A percentile compares a stretch with the other conserved stretches of the same genome.
Conservation (phyloP, 1,140 invertebrate species). For the Brevipalpus yothersi region DNA sequence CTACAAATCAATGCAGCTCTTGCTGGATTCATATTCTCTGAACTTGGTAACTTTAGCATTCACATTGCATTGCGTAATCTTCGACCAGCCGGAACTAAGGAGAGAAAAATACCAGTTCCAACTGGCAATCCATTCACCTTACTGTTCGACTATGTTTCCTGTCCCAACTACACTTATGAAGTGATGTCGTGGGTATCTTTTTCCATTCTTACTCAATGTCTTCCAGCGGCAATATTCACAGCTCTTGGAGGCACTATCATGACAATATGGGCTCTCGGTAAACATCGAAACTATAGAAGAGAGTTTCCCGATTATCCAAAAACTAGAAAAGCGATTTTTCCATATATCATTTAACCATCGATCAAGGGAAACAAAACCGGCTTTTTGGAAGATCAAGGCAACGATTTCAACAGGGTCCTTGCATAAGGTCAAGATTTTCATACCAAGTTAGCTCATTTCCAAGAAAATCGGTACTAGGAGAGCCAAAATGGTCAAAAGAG, state of each 20-base stretch:
- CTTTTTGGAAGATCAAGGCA: no score
- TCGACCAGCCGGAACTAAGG: conserved; percentile 60
- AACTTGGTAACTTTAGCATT: conserved; percentile 82
- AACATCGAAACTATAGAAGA: conserved; percentile 82
- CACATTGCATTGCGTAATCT: conserved; percentile 74
- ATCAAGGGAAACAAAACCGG: no score
- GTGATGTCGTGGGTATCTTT: conserved; percentile 82
- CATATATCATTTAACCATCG: conserved; percentile 51
- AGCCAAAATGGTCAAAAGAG: no score
- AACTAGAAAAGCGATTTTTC: conserved; percentile 68
- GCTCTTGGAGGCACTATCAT: conserved; percentile 86
- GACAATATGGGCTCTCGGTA: conserved; percentile 86
- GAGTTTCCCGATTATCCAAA: conserved; percentile 92
- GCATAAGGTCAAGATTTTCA: no score
- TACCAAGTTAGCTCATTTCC: no score
- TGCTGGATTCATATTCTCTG: conserved; percentile 49
- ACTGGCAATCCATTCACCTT: conserved; percentile 67
- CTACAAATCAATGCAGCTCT: conserved; percentile 44
- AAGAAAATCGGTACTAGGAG: no score
- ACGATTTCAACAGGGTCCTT: no score
- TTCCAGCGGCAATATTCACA: conserved; percentile 74
- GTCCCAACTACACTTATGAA: conserved; percentile 97
- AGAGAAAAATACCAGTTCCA: conserved; percentile 63
- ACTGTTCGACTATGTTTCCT: conserved; percentile 78
- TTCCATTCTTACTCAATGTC: conserved; percentile 73